Conservation (phyloP, 2,113 vertebrate genomes). For the Recurvirostra avosetta region DNA sequence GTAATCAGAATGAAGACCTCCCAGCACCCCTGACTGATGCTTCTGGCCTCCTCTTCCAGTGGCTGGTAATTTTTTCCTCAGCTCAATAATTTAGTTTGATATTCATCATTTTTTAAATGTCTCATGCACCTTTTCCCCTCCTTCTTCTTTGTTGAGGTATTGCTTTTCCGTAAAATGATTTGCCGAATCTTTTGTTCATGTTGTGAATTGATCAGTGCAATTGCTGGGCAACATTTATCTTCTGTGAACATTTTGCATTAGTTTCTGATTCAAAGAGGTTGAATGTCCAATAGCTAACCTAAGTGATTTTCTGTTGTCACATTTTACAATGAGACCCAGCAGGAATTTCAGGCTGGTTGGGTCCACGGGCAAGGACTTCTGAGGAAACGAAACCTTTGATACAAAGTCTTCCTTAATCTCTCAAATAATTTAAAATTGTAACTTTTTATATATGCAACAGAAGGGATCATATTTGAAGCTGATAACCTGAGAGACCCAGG, state of each 20-base stretch:
- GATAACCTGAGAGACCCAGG: background rate
- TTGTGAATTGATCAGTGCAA: constrained; percentile 20
- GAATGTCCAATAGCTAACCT: background rate
- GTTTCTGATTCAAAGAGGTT: background rate
- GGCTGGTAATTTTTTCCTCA: constrained; percentile 5
- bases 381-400: background rate
- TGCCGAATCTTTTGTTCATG: constrained; percentile 31
- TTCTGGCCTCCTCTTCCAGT: background rate
- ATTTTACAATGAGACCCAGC: background rate
- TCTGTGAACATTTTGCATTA: background rate
- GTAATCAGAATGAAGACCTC: background rate
- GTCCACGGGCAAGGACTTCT: background rate
- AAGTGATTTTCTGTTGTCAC: background rate
- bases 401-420: background rate
- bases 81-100: background rate
- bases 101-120: constrained; percentile 23
- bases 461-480: background rate
- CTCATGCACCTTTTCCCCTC: background rate
- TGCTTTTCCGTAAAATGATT: background rate
- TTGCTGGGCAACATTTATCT: constrained; percentile 21
- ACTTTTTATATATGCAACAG: background rate
- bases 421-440: background rate
- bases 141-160: background rate
- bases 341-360: background rate
- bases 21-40: constrained; percentile 11